Conservation (phyloP, 2,888 invertebrate genomes). For the Aporophyla nigra region DNA sequence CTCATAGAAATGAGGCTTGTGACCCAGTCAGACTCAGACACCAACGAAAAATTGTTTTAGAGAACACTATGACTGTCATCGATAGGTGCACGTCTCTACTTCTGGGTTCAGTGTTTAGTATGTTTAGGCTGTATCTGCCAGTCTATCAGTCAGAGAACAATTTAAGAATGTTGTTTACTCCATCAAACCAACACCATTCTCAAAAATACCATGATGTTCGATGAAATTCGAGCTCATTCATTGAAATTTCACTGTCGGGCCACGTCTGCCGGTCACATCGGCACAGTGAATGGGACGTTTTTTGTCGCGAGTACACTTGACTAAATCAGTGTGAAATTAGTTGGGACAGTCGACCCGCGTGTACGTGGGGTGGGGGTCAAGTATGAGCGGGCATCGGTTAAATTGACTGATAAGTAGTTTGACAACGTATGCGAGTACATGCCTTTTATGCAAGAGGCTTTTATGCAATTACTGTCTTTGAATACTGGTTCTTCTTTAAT, state of each 20-base stretch:
- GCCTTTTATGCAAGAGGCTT: no score
- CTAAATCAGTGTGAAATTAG: slow-evolving; percentile 83
- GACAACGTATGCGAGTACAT: no score
- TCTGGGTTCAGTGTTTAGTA: no score
- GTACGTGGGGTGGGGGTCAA: slow-evolving; percentile 65
- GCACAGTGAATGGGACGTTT: slow-evolving; percentile 85
- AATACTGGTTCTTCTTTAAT: no score
- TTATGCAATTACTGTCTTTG: no score
- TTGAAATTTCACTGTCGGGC: slow-evolving; percentile 73
- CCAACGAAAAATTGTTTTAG: background rate
- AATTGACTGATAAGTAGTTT: background rate
- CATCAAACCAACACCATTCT: background rate
- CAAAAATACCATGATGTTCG: slow-evolving; percentile 32
- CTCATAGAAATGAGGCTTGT: background rate
- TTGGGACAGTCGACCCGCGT: slow-evolving; percentile 77
- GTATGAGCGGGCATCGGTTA: slow-evolving; percentile 60
- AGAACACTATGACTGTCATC: background rate
- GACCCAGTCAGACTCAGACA: no score
- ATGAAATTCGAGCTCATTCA: slow-evolving; percentile 70
- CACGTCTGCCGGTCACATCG: slow-evolving; percentile 65
- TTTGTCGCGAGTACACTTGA: slow-evolving; percentile 88
- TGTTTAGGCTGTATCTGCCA: no score
- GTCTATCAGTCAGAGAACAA: no score
- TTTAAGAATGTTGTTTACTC: background rate
- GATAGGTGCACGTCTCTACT: no score